Evolutionary conservation across 2,888 invertebrate genomes (phyloP).

Genomic region (Notodonta dromedarius): DNA sequence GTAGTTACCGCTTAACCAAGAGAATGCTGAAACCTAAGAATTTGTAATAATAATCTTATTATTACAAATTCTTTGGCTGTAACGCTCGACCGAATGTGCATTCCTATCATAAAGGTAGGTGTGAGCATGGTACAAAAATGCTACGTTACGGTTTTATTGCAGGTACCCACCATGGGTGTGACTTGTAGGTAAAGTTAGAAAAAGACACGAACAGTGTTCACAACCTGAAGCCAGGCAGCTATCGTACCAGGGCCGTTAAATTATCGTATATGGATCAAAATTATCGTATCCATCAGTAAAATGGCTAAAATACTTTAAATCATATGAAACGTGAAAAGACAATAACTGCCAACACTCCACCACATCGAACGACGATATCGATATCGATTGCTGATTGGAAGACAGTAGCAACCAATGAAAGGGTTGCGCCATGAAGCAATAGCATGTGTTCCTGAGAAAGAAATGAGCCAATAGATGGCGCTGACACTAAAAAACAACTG

Average conservation of each 20-base stretch:
- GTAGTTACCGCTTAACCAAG: too few species aligned
- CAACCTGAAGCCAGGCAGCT: constrained; percentile 3
- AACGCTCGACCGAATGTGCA: too few species aligned
- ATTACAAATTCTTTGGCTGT: too few species aligned
- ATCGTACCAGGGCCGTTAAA: constrained; percentile 1
- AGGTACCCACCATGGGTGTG: too few species aligned
- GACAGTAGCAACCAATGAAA: neutral
- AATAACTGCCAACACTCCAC: neutral
- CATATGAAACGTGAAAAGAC: neutral
- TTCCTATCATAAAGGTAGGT: too few species aligned
- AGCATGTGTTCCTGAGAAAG: neutral
- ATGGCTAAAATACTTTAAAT: neutral
- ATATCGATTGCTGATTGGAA: neutral
- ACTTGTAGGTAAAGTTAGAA: too few species aligned
- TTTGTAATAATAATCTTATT: too few species aligned
- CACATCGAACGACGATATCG: too few species aligned
- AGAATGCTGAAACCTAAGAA: too few species aligned
- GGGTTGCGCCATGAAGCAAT: neutral
- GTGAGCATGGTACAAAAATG: too few species aligned
- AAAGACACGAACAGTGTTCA: constrained; percentile 4
- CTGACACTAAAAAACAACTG: neutral
- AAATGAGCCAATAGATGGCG: neutral
- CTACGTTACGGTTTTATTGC: too few species aligned
- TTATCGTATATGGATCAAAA: constrained; percentile 3
- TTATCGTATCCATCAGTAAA: constrained; percentile 1